Percentiles rank a stretch among this genome's conserved stretches.
Conservation (phyloP, 2,113 vertebrate species). For the Cisticola juncidis region DNA sequence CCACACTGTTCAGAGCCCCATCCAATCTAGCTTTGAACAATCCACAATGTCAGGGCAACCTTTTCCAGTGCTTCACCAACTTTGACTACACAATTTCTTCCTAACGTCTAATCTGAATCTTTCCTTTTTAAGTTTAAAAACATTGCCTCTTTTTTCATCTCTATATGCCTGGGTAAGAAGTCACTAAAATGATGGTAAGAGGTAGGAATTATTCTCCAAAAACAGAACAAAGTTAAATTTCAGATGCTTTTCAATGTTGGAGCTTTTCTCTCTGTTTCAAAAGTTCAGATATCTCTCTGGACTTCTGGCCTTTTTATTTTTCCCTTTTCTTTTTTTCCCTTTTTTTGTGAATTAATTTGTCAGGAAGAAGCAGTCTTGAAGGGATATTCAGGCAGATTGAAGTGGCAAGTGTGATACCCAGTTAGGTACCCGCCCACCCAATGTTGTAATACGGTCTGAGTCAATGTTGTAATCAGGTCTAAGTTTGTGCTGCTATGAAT, state of each 20-base stretch:
- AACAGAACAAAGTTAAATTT: neutral
- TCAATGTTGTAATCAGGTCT: neutral
- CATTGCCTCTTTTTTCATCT: no score
- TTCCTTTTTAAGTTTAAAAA: neutral
- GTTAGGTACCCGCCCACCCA: neutral
- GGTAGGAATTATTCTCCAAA: neutral
- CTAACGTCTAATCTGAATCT: neutral
- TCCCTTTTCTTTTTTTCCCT: rapidly evolving
- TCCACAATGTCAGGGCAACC: neutral
- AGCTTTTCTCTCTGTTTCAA: neutral
- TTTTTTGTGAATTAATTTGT: neutral
- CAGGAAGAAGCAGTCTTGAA: neutral
- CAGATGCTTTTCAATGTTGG: neutral
- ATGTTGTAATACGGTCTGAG: neutral
- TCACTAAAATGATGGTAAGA: neutral
- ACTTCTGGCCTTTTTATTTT: neutral
- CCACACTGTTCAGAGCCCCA: neutral
- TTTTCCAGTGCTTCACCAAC: no score
- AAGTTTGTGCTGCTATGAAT: neutral
- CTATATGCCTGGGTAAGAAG: neutral
- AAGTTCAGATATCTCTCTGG: neutral
- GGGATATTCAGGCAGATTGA: neutral
- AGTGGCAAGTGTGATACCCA: neutral
- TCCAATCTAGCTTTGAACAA: neutral
- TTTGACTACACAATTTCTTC: neutral